A percentile compares a stretch with the other conserved stretches of the same genome.
phyloP scores from a whole-genome alignment of 2,113 vertebrate species.

The Riparia riparia region DNA sequence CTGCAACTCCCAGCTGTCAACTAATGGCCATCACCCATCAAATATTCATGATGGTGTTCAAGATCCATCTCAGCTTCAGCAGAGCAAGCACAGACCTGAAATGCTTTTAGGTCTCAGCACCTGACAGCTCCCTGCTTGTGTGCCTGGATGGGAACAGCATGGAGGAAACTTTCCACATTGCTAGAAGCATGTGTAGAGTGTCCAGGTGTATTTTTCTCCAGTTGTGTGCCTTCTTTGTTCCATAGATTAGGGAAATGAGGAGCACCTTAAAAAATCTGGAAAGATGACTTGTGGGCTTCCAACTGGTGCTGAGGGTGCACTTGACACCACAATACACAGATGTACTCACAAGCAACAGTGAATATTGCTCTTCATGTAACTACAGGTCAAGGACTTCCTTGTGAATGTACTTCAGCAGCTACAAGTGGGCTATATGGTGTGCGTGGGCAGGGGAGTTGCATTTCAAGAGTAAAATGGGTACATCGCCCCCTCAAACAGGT shows the following conservation, averaged over 20 bases:
- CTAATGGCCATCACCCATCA: background rate
- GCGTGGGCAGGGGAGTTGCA: background rate
- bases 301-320: background rate
- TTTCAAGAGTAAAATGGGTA: background rate
- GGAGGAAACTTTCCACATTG: background rate
- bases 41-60: background rate
- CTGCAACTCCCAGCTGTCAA: background rate
- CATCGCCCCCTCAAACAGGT: background rate
- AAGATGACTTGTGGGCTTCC: background rate
- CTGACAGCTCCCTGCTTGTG: background rate
- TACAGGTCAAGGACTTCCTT: background rate
- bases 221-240: background rate
- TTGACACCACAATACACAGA: background rate
- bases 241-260: background rate
- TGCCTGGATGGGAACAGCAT: rapidly evolving
- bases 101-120: background rate
- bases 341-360: background rate
- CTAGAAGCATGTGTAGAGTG: background rate
- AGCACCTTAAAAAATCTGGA: background rate
- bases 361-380: background rate
- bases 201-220: background rate
- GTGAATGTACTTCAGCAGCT: background rate
- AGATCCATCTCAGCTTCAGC: background rate
- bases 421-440: background rate
- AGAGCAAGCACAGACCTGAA: rapidly evolving